Conservation (phyloP, 2,888 invertebrate species). For the Hydrotaea diabolus region DNA sequence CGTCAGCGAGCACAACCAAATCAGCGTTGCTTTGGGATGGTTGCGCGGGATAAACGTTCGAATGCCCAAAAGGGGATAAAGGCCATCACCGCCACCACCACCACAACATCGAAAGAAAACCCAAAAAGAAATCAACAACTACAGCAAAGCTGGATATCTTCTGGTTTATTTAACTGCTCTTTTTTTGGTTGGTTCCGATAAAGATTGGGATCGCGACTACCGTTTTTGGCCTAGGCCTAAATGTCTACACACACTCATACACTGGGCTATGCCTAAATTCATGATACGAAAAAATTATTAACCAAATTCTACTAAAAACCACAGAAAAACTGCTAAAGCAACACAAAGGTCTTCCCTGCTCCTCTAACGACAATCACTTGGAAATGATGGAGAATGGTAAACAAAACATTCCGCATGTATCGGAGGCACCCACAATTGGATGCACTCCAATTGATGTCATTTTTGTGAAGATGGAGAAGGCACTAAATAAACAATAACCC, state of each 20-base stretch:
- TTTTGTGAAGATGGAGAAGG: not conserved
- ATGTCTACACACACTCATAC: not conserved
- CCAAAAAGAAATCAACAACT: not conserved
- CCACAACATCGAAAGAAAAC: not conserved
- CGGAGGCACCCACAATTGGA: not conserved
- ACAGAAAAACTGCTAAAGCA: not conserved
- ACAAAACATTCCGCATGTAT: not conserved
- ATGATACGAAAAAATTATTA: slow-evolving; percentile 13
- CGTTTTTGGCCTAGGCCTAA: slow-evolving; percentile 34
- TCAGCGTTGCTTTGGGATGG: not conserved
- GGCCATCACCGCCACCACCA: not conserved
- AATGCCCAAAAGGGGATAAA: slow-evolving; percentile 1
- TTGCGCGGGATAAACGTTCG: too few relatives aligned
- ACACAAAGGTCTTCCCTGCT: not conserved
- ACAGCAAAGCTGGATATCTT: slow-evolving; percentile 40
- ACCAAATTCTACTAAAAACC: slow-evolving; percentile 31
- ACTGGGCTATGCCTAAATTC: not conserved
- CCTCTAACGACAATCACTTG: not conserved
- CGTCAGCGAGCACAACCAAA: not conserved
- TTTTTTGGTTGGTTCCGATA: slow-evolving; percentile 23
- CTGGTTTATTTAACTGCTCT: slow-evolving; percentile 56
- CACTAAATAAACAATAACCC: not conserved
- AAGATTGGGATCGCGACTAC: slow-evolving; percentile 55
- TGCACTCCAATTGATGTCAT: not conserved
- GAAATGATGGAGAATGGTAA: slow-evolving; percentile 1